Evolutionary conservation across 64 coral and sea anemone genomes (phyloP).

Genomic region (Cladopsammia gracilis): DNA sequence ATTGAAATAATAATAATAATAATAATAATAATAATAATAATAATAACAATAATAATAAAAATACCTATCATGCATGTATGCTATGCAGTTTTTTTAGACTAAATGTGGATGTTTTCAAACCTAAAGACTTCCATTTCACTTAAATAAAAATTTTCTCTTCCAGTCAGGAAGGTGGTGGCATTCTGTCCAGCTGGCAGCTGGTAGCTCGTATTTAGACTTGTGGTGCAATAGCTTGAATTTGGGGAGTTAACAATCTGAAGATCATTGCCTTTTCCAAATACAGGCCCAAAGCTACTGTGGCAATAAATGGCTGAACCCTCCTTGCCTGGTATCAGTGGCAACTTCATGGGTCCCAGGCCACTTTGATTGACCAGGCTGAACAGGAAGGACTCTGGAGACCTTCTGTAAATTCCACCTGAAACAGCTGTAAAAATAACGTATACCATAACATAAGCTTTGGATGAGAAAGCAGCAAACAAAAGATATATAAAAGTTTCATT

Average conservation of each 20-base stretch:
- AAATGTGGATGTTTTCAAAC: background rate
- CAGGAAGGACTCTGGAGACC: slow-evolving; percentile 21
- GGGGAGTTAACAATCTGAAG: background rate
- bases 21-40: no score
- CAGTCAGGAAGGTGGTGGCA: background rate
- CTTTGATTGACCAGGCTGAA: slow-evolving; percentile 24
- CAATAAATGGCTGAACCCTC: slow-evolving; percentile 39
- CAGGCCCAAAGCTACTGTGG: background rate
- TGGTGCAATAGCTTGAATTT: background rate
- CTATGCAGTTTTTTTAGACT: no score
- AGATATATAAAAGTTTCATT: no score
- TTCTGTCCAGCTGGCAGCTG: slow-evolving; percentile 14
- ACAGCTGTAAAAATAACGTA: no score
- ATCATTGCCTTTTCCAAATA: slow-evolving; percentile 41
- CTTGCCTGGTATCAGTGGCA: background rate
- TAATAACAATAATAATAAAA: no score
- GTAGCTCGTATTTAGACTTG: slow-evolving; percentile 18
- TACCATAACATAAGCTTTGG: no score
- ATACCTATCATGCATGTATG: no score
- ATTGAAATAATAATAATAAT: no score
- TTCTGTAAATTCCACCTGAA: background rate
- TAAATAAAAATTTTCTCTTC: background rate
- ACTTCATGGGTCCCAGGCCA: slow-evolving; percentile 3
- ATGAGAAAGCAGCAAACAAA: no score
- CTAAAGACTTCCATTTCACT: slow-evolving; percentile 36